Percentiles rank a stretch among this genome's conserved stretches.
phyloP scores from a whole-genome alignment of 2,888 invertebrate species.

The Chalcosyrphus nemorum region DNA sequence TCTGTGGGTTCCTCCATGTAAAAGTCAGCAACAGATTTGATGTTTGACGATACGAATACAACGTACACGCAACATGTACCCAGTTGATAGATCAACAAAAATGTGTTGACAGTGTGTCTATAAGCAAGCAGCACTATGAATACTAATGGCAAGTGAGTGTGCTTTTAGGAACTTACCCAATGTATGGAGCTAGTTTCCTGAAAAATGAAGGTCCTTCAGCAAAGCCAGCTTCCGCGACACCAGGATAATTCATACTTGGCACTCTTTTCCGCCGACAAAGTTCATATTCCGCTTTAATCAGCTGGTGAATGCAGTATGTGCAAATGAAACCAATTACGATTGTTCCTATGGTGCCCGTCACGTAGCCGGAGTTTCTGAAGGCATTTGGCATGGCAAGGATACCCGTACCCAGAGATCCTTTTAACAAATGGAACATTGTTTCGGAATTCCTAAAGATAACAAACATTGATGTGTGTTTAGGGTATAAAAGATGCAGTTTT shows the following conservation, averaged over 20 bases:
- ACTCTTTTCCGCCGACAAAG: slow-evolving; percentile 84
- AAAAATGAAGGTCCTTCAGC: slow-evolving; percentile 88
- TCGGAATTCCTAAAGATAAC: slow-evolving; percentile 87
- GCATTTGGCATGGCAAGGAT: slow-evolving; percentile 93
- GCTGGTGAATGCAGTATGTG: slow-evolving; percentile 96
- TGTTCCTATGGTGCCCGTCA: slow-evolving; percentile 90
- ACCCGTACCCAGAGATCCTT: slow-evolving; percentile 96
- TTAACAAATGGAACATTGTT: slow-evolving; percentile 94
- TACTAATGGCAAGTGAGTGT: background rate
- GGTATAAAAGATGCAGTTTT: background rate
- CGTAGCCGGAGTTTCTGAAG: slow-evolving; percentile 85
- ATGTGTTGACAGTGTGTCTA: slow-evolving; percentile 88
- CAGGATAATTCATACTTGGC: slow-evolving; percentile 90
- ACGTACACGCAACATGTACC: slow-evolving; percentile 98
- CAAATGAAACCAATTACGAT: slow-evolving; percentile 93
- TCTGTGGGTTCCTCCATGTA: slow-evolving; percentile 83
- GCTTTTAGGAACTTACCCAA: slow-evolving; percentile 85
- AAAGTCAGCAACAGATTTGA: slow-evolving; percentile 86
- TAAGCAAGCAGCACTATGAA: background rate
- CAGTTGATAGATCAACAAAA: slow-evolving; percentile 93
- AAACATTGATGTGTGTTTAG: background rate
- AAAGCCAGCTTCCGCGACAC: slow-evolving; percentile 90
- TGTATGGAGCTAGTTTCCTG: slow-evolving; percentile 85
- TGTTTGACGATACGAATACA: slow-evolving; percentile 94
- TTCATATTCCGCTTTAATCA: slow-evolving; percentile 85